Evolutionary conservation across 2,113 vertebrate genomes (phyloP).

Genomic region (Eira barbara): DNA sequence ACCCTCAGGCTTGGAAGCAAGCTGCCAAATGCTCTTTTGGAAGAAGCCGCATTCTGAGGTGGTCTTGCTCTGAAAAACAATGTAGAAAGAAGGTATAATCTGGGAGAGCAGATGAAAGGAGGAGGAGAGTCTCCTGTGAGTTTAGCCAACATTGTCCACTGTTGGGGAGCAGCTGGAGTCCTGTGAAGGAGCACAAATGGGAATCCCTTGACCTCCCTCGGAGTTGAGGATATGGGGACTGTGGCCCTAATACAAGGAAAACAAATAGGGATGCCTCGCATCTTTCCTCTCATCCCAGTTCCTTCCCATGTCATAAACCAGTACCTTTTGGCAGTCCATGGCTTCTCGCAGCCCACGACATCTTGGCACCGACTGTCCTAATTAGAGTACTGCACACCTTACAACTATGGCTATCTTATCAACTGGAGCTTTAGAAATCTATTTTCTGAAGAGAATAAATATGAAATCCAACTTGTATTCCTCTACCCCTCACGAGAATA

Average conservation of each 20-base stretch:
- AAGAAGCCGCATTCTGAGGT: constrained; percentile 65
- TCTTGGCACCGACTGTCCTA: neutral
- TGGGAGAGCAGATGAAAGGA: constrained; percentile 44
- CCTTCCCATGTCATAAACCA: neutral
- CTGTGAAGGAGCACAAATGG: neutral
- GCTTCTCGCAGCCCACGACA: neutral
- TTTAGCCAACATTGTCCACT: neutral
- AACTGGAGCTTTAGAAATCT: constrained; percentile 56
- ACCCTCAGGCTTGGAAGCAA: constrained; percentile 55
- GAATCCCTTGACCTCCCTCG: neutral
- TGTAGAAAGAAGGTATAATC: constrained; percentile 40
- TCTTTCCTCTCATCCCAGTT: neutral
- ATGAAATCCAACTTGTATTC: neutral
- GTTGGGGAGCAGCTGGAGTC: neutral
- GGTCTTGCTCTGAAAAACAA: constrained; percentile 68
- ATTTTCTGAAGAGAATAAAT: neutral
- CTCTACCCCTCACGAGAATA: neutral
- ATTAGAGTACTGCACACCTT: constrained; percentile 48
- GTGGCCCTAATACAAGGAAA: neutral
- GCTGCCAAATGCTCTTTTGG: constrained; percentile 58
- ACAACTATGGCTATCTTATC: neutral
- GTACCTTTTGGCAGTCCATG: neutral
- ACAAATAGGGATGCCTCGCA: neutral
- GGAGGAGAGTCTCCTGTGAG: neutral
- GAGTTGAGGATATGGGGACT: neutral